phyloP scores from a whole-genome alignment of 2,888 invertebrate species.

The Poecilobothrus nobilitatus region DNA sequence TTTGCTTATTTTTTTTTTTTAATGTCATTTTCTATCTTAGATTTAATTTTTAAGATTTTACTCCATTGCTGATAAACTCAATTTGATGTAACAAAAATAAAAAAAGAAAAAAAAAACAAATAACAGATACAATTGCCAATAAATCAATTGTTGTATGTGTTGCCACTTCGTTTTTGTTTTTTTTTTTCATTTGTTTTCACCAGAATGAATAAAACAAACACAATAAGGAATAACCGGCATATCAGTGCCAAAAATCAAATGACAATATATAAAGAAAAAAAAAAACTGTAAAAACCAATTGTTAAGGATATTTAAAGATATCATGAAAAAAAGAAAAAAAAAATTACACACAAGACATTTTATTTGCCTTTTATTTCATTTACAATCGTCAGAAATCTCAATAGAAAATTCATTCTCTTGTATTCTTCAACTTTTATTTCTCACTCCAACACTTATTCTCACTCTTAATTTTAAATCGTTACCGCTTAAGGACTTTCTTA shows the following conservation, averaged over 20 bases:
- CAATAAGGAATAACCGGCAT: background rate
- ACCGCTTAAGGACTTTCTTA: background rate
- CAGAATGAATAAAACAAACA: too few species aligned
- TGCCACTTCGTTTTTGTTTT: background rate
- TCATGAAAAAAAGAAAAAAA: too few species aligned
- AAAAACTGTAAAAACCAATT: background rate
- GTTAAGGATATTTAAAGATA: background rate
- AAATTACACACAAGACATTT: background rate
- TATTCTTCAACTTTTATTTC: too few species aligned
- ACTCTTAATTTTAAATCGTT: background rate
- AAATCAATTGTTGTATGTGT: slow-evolving; percentile 28
- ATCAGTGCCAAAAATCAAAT: slow-evolving; percentile 8
- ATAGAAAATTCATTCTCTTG: too few species aligned
- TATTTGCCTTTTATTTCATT: background rate
- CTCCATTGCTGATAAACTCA: too few species aligned
- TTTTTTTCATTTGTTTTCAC: too few species aligned
- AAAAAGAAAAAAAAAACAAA: slow-evolving; percentile 17
- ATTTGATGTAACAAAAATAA: background rate
- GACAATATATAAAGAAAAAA: background rate
- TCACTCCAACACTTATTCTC: too few species aligned
- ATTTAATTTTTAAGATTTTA: too few species aligned
- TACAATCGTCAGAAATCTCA: too few species aligned
- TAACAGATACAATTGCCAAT: slow-evolving; percentile 32
- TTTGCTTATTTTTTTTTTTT: too few species aligned
- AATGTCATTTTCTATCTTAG: too few species aligned